Evolutionary conservation across 2,888 invertebrate species (phyloP), one percentile per base, ranked within the genome.

Genomic region (Bimastos eiseni): DNA sequence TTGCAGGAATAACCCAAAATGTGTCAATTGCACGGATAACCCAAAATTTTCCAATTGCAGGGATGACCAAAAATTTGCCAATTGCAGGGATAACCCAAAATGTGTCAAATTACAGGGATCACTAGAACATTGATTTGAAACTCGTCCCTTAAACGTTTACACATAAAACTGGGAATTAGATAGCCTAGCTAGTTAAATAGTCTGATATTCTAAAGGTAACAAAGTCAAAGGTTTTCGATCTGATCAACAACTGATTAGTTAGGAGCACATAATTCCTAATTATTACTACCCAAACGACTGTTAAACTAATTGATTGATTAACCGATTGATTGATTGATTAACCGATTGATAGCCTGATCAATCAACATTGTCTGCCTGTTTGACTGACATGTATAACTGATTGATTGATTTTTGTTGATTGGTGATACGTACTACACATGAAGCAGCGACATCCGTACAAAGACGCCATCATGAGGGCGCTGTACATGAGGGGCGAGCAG

Each of bases 381-480:
- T 55, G 55, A 55, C 55, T 55, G 49, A 49, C 49, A 11, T 49
- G 19, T 49, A n/a, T 49, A 21, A 49, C 49, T 55, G 55, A 55
- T 5, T 70, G n/a, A 70, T 6, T 24, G 21, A 19, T 24, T 41
- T 41, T 41, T 49, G 24, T 49, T 49, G 49, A 49, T 24, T 24
- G 49, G 11, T 41, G 15, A 44, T 89, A 89, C 89, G 21, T 89
- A 89, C 89, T 89, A 44, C 89, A 89, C 89, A 89, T 41, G 49
- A 49, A 49, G 19, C 89, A 89, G 8, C 44, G 89, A 41, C 89
- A 89, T 37, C 89, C 89, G 33, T 89, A 49, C 44, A 89, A 15
- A 38, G 89, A 89, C 3, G 89, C 89, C 89, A 89, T 41, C 89
- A 89, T 41, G 36, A 89, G 89, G 33, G 89, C 89, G 89, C 89